A percentile compares a stretch with the other conserved stretches of the same genome.
Evolutionary conservation across 2,113 vertebrate species (phyloP).

Genomic region (Dascyllus trimaculatus): DNA sequence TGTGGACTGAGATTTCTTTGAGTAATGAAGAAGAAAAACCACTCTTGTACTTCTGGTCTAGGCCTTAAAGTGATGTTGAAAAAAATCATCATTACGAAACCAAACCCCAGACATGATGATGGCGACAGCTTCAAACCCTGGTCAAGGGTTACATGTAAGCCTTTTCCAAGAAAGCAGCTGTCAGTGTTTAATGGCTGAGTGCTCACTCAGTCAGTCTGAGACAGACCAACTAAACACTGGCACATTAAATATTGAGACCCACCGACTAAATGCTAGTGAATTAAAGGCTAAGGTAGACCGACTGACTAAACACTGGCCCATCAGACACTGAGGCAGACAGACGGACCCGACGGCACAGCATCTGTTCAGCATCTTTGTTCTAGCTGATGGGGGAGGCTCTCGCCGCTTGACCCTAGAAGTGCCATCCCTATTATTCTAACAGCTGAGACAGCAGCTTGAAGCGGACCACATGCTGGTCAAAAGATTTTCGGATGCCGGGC

Average conservation of each 20-base stretch:
- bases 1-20: too few species aligned
- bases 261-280: conserved; percentile 51
- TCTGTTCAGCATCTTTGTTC: conserved; percentile 62
- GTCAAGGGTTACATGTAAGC: background rate
- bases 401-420: conserved; percentile 52
- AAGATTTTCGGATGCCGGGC: conserved; percentile 3
- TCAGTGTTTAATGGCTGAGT: conserved; percentile 27
- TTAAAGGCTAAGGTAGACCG: conserved; percentile 36
- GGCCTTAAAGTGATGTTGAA: too few species aligned
- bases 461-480: conserved; percentile 27
- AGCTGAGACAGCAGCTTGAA: conserved; percentile 58
- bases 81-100: too few species aligned
- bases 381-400: conserved; percentile 30
- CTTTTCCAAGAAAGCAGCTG: conserved; percentile 14
- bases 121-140: background rate
- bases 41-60: too few species aligned
- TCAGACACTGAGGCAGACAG: conserved; percentile 57
- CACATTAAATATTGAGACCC: conserved; percentile 58
- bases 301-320: conserved; percentile 51
- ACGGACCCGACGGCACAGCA: conserved; percentile 65
- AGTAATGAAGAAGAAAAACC: too few species aligned
- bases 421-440: conserved; percentile 22
- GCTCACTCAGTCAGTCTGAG: conserved; percentile 31
- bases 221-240: conserved; percentile 40
- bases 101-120: too few species aligned